Percentiles rank a stretch among this genome's conserved stretches.
These are phyloP conservation scores for Polyploca ridens DNA, from an alignment of 2,888 invertebrate genomes.

Conservation along the genomic window DNA sequence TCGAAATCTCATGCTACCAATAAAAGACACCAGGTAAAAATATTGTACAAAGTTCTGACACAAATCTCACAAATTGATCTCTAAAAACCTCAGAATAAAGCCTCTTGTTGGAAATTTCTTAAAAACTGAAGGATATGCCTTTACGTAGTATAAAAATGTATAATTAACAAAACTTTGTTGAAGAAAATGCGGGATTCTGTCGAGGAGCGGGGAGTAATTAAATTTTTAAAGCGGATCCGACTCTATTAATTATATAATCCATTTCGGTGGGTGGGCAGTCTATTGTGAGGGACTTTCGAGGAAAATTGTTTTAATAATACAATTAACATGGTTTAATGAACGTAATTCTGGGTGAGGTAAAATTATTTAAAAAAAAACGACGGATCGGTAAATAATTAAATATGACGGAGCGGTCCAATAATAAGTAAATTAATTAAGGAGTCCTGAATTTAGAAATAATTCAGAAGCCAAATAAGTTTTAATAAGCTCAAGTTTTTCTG, in stretches of 20 bases:
- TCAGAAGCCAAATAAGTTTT: too few species aligned
- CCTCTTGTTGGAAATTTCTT: background rate
- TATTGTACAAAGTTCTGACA: background rate
- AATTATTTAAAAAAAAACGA: background rate
- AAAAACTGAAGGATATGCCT: conserved; percentile 12
- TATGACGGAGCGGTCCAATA: background rate
- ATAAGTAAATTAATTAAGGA: background rate
- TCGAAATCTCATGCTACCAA: too few species aligned
- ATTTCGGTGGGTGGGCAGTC: conserved; percentile 8
- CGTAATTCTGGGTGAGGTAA: background rate
- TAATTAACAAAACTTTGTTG: conserved; percentile 36
- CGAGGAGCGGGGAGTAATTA: conserved; percentile 26
- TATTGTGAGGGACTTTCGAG: conserved; percentile 1
- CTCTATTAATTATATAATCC: conserved; percentile 11
- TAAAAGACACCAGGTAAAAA: background rate
- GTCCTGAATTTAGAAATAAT: background rate
- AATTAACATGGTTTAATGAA: background rate
- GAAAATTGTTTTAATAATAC: conserved; percentile 8
- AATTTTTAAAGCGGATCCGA: conserved; percentile 29
- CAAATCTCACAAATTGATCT: background rate
- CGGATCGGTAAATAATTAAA: background rate
- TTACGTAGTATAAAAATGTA: conserved; percentile 25
- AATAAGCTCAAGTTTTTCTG: too few species aligned
- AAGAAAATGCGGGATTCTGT: conserved; percentile 31
- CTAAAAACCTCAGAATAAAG: background rate